These are phyloP conservation scores for Eristalis tenax DNA, from an alignment of 2,888 invertebrate species.

Conservation along the genomic window DNA sequence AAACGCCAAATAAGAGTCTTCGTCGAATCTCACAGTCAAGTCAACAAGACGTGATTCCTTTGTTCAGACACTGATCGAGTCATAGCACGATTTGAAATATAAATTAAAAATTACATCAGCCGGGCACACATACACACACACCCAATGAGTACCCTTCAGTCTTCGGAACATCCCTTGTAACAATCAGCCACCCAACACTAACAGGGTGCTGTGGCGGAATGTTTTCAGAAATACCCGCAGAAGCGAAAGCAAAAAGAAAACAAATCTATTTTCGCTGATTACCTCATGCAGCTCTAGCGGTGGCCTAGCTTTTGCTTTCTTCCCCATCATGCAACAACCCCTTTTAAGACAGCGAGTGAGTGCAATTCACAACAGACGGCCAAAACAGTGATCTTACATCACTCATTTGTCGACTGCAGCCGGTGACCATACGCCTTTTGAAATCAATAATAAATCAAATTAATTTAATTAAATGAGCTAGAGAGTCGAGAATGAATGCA, in stretches of 20 bases:
- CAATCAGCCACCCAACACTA: slow-evolving; percentile 25
- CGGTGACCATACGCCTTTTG: slow-evolving; percentile 60
- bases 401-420: slow-evolving; percentile 32
- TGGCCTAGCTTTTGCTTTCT: slow-evolving; percentile 53
- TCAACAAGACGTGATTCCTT: background rate
- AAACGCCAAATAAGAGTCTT: background rate
- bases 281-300: slow-evolving; percentile 53
- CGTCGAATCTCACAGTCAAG: background rate
- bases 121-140: no score
- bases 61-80: slow-evolving; percentile 33
- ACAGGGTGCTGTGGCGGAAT: slow-evolving; percentile 46
- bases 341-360: slow-evolving; percentile 1
- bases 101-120: slow-evolving; percentile 67
- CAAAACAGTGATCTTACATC: slow-evolving; percentile 46
- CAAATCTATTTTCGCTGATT: slow-evolving; percentile 58
- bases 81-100: slow-evolving; percentile 14
- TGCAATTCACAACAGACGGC: slow-evolving; percentile 36
- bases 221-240: slow-evolving; percentile 47
- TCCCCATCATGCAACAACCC: slow-evolving; percentile 30
- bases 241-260: slow-evolving; percentile 21
- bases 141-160: background rate
- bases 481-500: slow-evolving; percentile 18
- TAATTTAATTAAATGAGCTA: slow-evolving; percentile 64
- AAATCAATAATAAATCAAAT: slow-evolving; percentile 70
- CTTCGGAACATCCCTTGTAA: slow-evolving; percentile 20